phyloP scores from a whole-genome alignment of 2,113 vertebrate genomes.

The Pandion haliaetus region DNA sequence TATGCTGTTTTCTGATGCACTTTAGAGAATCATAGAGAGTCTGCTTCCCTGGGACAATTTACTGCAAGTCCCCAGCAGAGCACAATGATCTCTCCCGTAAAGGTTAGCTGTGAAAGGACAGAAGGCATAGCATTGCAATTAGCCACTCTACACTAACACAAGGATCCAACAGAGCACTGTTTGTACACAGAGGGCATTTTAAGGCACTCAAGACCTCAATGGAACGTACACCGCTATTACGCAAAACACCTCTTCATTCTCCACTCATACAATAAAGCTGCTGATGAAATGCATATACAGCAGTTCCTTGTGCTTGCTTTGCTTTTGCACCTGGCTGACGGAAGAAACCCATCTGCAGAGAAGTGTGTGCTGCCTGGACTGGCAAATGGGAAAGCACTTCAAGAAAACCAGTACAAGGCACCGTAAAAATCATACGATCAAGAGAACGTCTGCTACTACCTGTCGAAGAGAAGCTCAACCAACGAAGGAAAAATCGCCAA shows the following conservation, averaged over 20 bases:
- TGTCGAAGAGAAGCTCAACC: not conserved
- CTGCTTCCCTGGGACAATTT: fast-evolving
- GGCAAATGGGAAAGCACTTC: not conserved
- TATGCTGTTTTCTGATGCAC: not conserved
- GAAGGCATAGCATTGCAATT: not conserved
- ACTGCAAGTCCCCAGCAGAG: not conserved
- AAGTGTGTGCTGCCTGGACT: not conserved
- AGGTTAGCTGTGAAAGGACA: not conserved
- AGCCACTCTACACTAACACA: fast-evolving
- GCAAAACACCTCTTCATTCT: not conserved
- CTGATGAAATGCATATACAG: fast-evolving
- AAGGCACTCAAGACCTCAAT: not conserved
- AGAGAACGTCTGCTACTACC: not conserved
- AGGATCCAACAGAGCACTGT: not conserved
- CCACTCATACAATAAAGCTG: not conserved
- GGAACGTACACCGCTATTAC: fast-evolving
- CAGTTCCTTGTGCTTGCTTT: not conserved
- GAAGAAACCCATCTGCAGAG: fast-evolving
- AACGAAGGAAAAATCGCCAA: not conserved
- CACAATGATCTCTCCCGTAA: not conserved
- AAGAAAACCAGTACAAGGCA: no score
- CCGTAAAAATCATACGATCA: fast-evolving
- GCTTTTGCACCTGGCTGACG: not conserved
- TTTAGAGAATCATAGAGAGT: not conserved
- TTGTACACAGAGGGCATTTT: not conserved